Conservation (phyloP, 2,797 vertebrate genomes). For the Cryptoblepharus egeriae region DNA sequence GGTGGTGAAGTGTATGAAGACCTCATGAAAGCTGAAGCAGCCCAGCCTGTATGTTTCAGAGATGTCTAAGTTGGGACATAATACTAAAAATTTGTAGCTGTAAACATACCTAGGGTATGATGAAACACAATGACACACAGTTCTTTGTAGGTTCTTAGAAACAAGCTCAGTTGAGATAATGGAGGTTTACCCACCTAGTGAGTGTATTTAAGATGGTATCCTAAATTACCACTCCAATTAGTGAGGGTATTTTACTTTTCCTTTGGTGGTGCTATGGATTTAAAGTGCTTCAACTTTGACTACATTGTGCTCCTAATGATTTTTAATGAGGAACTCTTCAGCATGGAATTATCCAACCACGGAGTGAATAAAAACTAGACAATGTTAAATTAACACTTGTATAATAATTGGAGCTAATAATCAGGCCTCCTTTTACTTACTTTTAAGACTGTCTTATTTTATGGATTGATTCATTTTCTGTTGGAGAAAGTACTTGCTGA, state of each 20-base stretch:
- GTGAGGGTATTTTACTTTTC: not conserved
- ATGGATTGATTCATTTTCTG: not conserved
- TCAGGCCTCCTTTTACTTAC: not conserved
- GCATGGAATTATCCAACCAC: not conserved
- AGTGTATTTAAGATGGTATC: too few relatives aligned
- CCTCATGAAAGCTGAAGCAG: slow-evolving; percentile 93
- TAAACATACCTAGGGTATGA: not conserved
- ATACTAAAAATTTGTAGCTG: not conserved
- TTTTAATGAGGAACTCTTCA: not conserved
- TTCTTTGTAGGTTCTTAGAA: too few relatives aligned
- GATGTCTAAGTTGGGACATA: not conserved
- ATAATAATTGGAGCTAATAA: not conserved
- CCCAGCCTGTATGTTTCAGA: slow-evolving; percentile 80
- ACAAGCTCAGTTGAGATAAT: too few relatives aligned
- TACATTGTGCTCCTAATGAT: not conserved
- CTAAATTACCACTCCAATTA: too few relatives aligned
- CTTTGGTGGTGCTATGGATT: not conserved
- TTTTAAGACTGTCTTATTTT: not conserved
- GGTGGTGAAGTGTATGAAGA: slow-evolving; percentile 97
- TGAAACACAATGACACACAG: too few relatives aligned
- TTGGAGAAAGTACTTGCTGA: not conserved
- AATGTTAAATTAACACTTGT: not conserved
- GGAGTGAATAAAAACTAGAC: not conserved
- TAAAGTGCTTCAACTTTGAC: not conserved
- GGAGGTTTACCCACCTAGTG: too few relatives aligned